Base-by-base conservation (phyloP, 2,113 vertebrate genomes). In the Sceloporus tristichus region DNA sequence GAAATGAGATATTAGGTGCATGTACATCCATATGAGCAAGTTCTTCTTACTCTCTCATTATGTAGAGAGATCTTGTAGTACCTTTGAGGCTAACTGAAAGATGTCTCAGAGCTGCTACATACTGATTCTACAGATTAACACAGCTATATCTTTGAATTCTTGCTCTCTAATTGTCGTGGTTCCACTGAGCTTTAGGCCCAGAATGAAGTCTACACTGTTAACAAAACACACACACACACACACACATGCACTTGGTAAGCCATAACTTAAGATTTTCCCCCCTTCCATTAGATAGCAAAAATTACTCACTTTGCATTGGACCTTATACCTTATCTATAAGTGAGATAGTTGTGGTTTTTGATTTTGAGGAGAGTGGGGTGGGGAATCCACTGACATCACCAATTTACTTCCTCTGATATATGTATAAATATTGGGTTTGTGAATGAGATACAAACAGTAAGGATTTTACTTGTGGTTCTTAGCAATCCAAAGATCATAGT, bases 371-470 rank as follows among this genome's bases (percentile, higher is more conserved):
- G 7, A 53, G n/a, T 54, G 34, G 59, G 34, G 84, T 62, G 85
- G 77, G 68, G 42, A 56, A 54, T 34, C 53, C n/a, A 79, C 29
- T 83, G 79, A 78, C 74, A n/a, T 83, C 81, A 77, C 9, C 42
- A 27, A 62, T 18, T 27, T 83, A 2, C 48, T 66, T 65, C 79
- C n/a, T 83, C 23, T 76, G 29, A 42, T 14, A 40, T 11, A 66
- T 16, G 38, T 86, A 86, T 88, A 88, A 84, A 88, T 78, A 84
- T 78, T 78, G 16, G 62, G 40, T 54, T 19, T 68, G 48, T 21
- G 77, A 78, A 27, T 19, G 38, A 59, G 80, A n/a, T 0, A 68
- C 40, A 77, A 66, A 42, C 18, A 65, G 34, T 38, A 53, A 70
- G 29, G 9, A 70, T 83, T n/a, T 42, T 53, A 38, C 59, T 80